Evolutionary conservation across 1,140 invertebrate genomes (phyloP).

Genomic region (Papilio dardanus): DNA sequence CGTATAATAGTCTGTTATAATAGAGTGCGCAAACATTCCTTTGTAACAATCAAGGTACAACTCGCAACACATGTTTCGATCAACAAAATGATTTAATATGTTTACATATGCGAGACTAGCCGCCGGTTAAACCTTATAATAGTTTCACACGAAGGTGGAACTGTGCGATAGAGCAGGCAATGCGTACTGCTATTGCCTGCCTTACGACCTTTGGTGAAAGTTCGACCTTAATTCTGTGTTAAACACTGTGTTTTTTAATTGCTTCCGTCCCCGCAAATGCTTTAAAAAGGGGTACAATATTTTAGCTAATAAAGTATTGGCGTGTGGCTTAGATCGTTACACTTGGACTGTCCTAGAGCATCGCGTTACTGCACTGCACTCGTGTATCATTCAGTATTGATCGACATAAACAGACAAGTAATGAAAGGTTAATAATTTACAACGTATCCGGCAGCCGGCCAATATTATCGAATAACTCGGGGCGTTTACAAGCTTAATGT

Average conservation of each 20-base stretch:
- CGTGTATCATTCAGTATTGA: not conserved
- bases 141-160: not conserved
- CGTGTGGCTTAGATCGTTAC: too few relatives aligned
- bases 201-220: too few relatives aligned
- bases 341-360: not conserved
- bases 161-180: not conserved
- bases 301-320: too few relatives aligned
- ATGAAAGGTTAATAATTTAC: slow-evolving; percentile 28
- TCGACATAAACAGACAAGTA: slow-evolving; percentile 21
- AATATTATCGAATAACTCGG: not conserved
- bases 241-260: too few relatives aligned
- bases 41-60: slow-evolving; percentile 1
- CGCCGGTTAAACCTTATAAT: not conserved
- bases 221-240: too few relatives aligned
- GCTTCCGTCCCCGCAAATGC: too few relatives aligned
- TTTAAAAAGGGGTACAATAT: too few relatives aligned
- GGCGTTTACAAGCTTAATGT: slow-evolving; percentile 15
- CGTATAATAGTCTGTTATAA: not conserved
- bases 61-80: not conserved
- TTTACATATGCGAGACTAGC: not conserved
- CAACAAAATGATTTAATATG: not conserved
- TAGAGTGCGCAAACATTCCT: not conserved
- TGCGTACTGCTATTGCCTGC: not conserved
- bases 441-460: not conserved
- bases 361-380: not conserved